Evolutionary conservation across 2,888 invertebrate genomes (phyloP).

Genomic region (Colletes collaris): DNA sequence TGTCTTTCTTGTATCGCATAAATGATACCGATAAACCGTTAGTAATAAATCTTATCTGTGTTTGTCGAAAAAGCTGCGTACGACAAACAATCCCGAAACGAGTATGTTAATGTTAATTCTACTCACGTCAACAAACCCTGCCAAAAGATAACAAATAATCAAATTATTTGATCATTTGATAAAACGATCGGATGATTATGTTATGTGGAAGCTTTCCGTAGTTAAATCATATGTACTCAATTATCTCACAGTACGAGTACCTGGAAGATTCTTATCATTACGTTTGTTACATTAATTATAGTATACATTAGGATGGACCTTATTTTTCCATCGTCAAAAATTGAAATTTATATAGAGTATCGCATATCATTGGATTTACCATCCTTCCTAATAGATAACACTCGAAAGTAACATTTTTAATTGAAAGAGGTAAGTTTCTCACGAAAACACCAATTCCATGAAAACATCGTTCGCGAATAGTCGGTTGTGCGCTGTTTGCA

Average conservation of each 20-base stretch:
- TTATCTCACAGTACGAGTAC: slow-evolving; percentile 16
- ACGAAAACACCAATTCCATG: too few relatives aligned
- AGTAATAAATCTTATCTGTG: slow-evolving; percentile 11
- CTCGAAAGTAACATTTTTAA: too few relatives aligned
- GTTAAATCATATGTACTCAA: slow-evolving; percentile 6
- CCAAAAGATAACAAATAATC: slow-evolving; percentile 39
- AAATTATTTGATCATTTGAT: slow-evolving; percentile 38
- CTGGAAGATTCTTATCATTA: slow-evolving; percentile 38
- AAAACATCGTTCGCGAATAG: neutral
- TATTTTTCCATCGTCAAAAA: too few relatives aligned
- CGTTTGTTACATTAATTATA: slow-evolving; percentile 29
- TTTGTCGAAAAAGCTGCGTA: slow-evolving; percentile 6
- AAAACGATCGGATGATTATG: slow-evolving; percentile 29
- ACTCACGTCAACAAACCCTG: slow-evolving; percentile 23
- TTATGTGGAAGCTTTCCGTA: slow-evolving; percentile 52
- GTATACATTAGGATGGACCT: neutral
- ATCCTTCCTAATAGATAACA: too few relatives aligned
- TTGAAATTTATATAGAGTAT: too few relatives aligned
- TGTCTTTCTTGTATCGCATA: neutral
- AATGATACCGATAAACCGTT: neutral
- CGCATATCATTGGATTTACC: too few relatives aligned
- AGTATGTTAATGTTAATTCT: slow-evolving; percentile 14
- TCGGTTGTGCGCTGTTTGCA: slow-evolving; percentile 8
- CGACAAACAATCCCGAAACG: neutral
- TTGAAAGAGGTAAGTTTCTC: too few relatives aligned